These are phyloP conservation scores for Cyclopterus lumpus DNA, from an alignment of 2,797 vertebrate genomes.

Conservation along the genomic window DNA sequence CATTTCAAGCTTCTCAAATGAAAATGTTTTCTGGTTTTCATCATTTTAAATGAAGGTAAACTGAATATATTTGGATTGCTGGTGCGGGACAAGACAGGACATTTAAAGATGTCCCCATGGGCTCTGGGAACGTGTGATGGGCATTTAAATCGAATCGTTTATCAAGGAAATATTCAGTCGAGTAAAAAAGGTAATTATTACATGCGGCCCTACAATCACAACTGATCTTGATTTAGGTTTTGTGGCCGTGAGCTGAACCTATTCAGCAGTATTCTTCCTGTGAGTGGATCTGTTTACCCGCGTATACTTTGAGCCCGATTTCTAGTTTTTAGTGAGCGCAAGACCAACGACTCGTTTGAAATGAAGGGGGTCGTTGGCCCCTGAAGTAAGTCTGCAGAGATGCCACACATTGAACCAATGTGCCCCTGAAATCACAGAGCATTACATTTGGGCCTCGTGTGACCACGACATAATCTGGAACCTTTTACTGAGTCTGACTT, in stretches of 20 bases:
- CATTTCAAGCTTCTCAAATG: background rate
- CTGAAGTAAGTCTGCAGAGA: conserved; percentile 36
- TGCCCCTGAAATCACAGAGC: conserved; percentile 53
- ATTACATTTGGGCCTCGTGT: conserved; percentile 54
- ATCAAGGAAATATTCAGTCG: background rate
- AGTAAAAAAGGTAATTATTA: background rate
- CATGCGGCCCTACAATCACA: background rate
- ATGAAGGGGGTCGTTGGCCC: conserved; percentile 11
- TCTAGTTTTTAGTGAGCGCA: conserved; percentile 5
- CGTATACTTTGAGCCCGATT: background rate
- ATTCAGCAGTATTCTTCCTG: conserved; percentile 16
- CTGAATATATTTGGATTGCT: background rate
- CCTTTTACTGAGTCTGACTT: conserved; percentile 43
- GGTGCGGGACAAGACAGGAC: background rate
- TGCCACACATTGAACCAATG: conserved; percentile 57
- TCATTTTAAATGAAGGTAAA: background rate
- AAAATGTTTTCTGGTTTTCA: background rate
- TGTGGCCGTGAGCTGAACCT: background rate
- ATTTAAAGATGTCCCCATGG: background rate
- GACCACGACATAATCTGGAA: conserved; percentile 68
- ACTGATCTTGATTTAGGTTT: background rate
- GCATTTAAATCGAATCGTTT: background rate
- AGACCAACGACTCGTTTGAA: background rate
- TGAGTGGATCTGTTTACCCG: background rate
- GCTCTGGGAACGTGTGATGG: background rate